Percentiles rank a stretch among this genome's conserved stretches.
phyloP scores from a whole-genome alignment of 2,113 vertebrate genomes.

The Proteles cristata region DNA sequence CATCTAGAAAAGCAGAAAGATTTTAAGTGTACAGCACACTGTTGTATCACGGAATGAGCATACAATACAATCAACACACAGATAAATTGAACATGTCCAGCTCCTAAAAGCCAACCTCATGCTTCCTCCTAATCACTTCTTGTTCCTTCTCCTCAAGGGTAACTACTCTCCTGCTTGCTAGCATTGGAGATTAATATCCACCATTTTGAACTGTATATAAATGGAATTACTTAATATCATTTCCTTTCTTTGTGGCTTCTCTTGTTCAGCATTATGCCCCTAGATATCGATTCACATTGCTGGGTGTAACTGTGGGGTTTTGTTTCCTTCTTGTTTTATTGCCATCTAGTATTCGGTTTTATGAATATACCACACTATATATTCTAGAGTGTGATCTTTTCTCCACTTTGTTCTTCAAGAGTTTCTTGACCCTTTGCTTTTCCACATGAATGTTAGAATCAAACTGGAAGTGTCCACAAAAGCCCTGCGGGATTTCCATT shows the following conservation, averaged over 20 bases:
- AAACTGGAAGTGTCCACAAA: not conserved
- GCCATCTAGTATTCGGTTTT: not conserved
- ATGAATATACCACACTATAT: too few relatives aligned
- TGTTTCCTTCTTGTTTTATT: not conserved
- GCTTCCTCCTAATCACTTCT: not conserved
- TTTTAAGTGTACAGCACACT: not conserved
- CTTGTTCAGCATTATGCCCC: not conserved
- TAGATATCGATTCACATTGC: not conserved
- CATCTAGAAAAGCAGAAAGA: not conserved
- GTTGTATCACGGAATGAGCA: not conserved
- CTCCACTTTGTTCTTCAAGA: not conserved
- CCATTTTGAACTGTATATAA: not conserved
- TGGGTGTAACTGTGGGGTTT: not conserved
- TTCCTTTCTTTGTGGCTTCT: slow-evolving; percentile 4
- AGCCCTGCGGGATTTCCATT: not conserved
- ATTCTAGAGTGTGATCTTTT: not conserved
- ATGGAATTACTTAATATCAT: not conserved
- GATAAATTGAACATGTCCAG: not conserved
- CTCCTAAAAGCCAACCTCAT: not conserved
- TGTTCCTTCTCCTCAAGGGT: not conserved
- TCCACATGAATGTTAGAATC: not conserved
- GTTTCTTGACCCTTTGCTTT: not conserved
- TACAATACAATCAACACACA: not conserved
- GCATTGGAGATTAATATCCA: not conserved
- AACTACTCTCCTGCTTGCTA: not conserved